Conservation (phyloP, 2,888 invertebrate species). For the Hirtodrosophila trivittata region DNA sequence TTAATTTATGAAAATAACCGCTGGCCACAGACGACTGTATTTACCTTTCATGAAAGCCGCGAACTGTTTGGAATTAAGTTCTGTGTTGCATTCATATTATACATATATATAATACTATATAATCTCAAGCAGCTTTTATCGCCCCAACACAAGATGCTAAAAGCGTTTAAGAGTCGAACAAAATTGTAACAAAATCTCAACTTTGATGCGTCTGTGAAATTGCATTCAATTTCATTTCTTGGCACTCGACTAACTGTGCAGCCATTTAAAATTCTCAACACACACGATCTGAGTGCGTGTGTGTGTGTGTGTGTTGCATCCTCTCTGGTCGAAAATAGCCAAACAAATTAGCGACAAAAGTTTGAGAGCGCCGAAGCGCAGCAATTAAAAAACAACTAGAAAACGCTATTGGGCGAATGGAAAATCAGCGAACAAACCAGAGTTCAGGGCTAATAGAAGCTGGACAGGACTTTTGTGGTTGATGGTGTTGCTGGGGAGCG, state of each 20-base stretch:
- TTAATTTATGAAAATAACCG: constrained; percentile 43
- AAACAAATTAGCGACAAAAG: constrained; percentile 74
- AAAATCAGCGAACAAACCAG: constrained; percentile 14
- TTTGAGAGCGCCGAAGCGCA: constrained; percentile 44
- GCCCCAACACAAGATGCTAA: too few relatives aligned
- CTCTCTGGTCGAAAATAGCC: constrained; percentile 52
- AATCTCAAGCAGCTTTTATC: constrained; percentile 20
- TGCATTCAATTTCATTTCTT: constrained; percentile 62
- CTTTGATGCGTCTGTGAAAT: constrained; percentile 49
- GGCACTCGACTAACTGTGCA: constrained; percentile 12
- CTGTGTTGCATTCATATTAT: too few relatives aligned
- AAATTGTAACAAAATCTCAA: constrained; percentile 33
- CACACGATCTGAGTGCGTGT: not conserved
- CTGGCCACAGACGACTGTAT: constrained; percentile 50
- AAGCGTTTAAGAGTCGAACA: constrained; percentile 2
- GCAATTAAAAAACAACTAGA: constrained; percentile 65
- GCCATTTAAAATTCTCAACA: not conserved
- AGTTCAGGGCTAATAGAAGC: not conserved
- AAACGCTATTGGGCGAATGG: constrained; percentile 26
- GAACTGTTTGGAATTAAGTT: too few relatives aligned
- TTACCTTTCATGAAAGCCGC: too few relatives aligned
- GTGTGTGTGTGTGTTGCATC: constrained; percentile 24
- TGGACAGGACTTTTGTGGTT: too few relatives aligned
- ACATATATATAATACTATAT: too few relatives aligned
- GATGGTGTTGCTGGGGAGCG: too few relatives aligned